These are phyloP conservation scores for Sicus ferrugineus DNA, from an alignment of 2,888 invertebrate genomes.

Conservation along the genomic window DNA sequence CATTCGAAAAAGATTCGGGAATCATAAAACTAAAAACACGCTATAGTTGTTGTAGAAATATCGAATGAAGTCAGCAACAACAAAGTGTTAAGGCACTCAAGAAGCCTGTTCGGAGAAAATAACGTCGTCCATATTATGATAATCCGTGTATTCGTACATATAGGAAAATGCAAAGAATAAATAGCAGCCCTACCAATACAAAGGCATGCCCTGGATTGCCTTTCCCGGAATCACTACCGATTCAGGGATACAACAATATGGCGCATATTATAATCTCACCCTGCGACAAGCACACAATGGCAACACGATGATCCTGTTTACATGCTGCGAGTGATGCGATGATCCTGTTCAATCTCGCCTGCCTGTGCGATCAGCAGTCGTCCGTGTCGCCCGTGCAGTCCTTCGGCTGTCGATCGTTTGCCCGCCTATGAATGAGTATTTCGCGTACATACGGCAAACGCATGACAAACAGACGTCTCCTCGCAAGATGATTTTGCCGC, in stretches of 20 bases:
- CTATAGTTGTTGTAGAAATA: too few relatives aligned
- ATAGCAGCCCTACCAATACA: not conserved
- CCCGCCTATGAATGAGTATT: not conserved
- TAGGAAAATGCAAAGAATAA: not conserved
- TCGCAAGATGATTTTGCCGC: not conserved
- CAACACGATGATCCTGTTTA: conserved; percentile 31
- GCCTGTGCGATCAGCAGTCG: not conserved
- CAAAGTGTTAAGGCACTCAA: not conserved
- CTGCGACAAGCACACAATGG: not conserved
- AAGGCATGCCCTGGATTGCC: not conserved
- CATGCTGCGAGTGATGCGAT: conserved; percentile 20
- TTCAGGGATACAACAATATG: not conserved
- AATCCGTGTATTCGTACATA: not conserved
- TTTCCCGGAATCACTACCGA: conserved; percentile 23
- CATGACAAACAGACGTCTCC: conserved; percentile 1
- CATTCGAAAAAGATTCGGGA: too few relatives aligned
- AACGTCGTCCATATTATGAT: not conserved
- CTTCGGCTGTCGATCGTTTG: not conserved
- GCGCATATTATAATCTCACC: not conserved
- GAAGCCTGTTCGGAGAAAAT: not conserved
- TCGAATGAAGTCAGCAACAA: not conserved
- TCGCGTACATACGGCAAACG: conserved; percentile 16
- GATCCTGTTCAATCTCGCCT: not conserved
- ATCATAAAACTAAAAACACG: too few relatives aligned
- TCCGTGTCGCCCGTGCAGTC: not conserved